Conservation (phyloP, 2,113 vertebrate genomes). For the Phodopus roborovskii region DNA sequence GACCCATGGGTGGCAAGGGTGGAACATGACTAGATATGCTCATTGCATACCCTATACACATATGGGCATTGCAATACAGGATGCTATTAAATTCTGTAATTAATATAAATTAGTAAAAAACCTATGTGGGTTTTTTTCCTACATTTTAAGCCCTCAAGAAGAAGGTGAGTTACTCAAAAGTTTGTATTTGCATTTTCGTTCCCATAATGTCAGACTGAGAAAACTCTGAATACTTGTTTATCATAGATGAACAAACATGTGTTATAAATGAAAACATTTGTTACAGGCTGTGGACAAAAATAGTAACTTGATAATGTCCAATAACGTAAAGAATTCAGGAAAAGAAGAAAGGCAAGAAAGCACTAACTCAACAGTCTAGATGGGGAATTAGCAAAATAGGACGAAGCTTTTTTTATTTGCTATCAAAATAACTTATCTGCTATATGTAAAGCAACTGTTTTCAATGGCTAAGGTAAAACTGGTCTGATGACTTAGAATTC, state of each 20-base stretch:
- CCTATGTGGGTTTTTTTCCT: neutral
- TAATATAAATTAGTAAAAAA: neutral
- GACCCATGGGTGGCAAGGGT: neutral
- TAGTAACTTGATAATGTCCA: neutral
- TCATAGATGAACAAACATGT: neutral
- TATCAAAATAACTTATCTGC: neutral
- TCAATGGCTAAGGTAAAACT: neutral
- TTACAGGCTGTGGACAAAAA: neutral
- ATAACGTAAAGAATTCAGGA: neutral
- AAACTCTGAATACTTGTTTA: neutral
- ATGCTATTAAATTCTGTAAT: neutral
- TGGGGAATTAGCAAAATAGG: neutral
- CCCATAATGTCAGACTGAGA: neutral
- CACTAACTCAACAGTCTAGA: neutral
- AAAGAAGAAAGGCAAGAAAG: neutral
- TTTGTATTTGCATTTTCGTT: slow-evolving; percentile 35
- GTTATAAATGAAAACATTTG: neutral
- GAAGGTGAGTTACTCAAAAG: neutral
- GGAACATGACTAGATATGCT: neutral
- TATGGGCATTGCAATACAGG: neutral
- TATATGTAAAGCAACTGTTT: slow-evolving; percentile 12
- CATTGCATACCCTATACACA: neutral
- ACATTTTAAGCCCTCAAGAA: neutral
- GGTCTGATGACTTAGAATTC: neutral
- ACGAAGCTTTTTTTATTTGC: neutral